phyloP scores from a whole-genome alignment of 2,888 invertebrate genomes.

The Microctonus brassicae region DNA sequence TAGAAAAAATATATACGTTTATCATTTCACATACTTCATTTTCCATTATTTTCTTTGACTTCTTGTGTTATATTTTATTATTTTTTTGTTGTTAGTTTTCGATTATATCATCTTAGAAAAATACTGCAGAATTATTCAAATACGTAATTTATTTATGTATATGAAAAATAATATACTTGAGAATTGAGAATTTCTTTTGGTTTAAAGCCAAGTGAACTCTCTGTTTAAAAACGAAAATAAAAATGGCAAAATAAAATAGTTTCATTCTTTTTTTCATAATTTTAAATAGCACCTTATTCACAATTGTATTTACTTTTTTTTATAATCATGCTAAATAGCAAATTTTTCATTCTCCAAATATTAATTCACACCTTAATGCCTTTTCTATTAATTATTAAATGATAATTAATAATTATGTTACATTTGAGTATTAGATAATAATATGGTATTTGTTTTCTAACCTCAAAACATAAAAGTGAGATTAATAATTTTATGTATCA shows the following conservation, averaged over 20 bases:
- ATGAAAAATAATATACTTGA: not conserved
- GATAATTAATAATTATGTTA: no score
- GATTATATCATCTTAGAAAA: constrained; percentile 7
- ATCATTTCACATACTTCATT: constrained; percentile 20
- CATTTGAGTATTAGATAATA: no score
- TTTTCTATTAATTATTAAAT: no score
- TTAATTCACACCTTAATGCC: no score
- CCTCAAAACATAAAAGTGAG: not conserved
- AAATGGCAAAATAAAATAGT: no score
- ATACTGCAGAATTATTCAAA: constrained; percentile 3
- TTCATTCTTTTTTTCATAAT: no score
- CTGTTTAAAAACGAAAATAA: no score
- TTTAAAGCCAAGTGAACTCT: not conserved
- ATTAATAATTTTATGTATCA: not conserved
- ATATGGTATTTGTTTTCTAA: no score
- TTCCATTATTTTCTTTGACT: not conserved
- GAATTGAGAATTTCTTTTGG: not conserved
- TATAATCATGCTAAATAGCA: no score
- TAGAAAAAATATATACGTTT: constrained; percentile 27
- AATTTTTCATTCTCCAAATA: no score
- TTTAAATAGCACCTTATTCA: no score
- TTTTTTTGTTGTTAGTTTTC: not conserved
- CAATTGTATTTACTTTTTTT: no score
- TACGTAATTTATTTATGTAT: not conserved
- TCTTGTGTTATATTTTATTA: not conserved